Conservation (phyloP, 2,797 vertebrate species). For the Chelon labrosus region DNA sequence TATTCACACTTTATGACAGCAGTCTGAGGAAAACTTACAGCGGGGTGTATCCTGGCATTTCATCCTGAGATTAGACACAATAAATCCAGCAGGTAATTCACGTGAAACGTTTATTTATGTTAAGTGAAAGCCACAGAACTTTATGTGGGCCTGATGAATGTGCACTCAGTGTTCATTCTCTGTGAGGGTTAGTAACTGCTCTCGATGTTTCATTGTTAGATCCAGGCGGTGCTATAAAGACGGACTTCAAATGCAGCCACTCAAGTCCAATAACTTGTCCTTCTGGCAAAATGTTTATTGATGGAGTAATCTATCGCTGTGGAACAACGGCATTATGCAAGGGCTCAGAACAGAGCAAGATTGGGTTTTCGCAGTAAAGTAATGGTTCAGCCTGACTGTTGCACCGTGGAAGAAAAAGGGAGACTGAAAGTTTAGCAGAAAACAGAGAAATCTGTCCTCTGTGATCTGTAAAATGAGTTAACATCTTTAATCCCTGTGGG, state of each 20-base stretch:
- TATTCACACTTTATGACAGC: constrained; percentile 6
- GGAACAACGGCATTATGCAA: constrained; percentile 12
- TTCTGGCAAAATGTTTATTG: constrained; percentile 53
- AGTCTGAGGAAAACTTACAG: constrained; percentile 9
- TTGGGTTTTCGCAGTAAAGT: constrained; percentile 14
- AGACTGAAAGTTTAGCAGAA: constrained; percentile 25
- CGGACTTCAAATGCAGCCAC: constrained; percentile 34
- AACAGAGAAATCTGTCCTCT: constrained; percentile 39
- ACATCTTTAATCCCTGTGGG: constrained; percentile 56
- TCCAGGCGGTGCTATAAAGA: constrained; percentile 24
- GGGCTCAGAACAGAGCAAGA: neutral
- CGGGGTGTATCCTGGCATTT: constrained; percentile 23
- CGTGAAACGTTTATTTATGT: constrained; percentile 38
- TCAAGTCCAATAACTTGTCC: constrained; percentile 42
- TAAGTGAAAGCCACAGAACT: constrained; percentile 27
- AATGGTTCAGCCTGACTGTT: constrained; percentile 27
- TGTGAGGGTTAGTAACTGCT: constrained; percentile 41
- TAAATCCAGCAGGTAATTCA: constrained; percentile 25
- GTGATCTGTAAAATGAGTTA: constrained; percentile 56
- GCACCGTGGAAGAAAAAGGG: constrained; percentile 9
- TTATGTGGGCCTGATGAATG: constrained; percentile 42
- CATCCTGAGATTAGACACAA: constrained; percentile 27
- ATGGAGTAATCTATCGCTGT: constrained; percentile 38
- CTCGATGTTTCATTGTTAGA: constrained; percentile 43
- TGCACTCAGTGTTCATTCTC: constrained; percentile 47